Conservation (phyloP, 2,797 vertebrate genomes). For the Pyrocephalus nanus region DNA sequence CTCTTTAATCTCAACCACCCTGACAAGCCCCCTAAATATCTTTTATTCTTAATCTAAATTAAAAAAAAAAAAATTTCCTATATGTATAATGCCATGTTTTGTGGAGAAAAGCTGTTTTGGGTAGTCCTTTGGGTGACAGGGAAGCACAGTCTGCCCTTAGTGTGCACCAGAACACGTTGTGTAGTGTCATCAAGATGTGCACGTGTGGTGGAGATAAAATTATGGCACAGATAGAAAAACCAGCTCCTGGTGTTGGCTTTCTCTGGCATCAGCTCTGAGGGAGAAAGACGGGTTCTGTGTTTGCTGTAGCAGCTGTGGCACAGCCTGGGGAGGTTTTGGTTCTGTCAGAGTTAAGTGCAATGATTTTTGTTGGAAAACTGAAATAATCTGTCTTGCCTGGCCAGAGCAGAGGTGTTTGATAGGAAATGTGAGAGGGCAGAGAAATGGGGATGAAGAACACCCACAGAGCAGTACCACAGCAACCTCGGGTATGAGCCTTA, state of each 20-base stretch:
- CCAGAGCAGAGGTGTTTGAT: not conserved
- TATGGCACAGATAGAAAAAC: not conserved
- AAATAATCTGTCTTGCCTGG: not conserved
- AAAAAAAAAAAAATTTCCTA: too few species aligned
- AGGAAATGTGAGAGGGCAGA: not conserved
- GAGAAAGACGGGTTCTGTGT: not conserved
- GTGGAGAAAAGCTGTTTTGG: not conserved
- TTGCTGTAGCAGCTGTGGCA: fast-evolving
- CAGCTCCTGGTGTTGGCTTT: not conserved
- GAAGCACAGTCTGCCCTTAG: fast-evolving
- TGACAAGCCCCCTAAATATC: too few species aligned
- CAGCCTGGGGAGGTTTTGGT: not conserved
- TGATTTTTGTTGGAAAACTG: not conserved
- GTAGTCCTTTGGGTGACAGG: not conserved
- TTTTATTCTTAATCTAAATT: not conserved
- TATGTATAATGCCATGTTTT: not conserved
- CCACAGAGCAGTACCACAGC: not conserved
- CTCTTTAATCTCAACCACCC: too few species aligned
- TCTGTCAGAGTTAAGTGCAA: not conserved
- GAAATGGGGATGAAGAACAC: not conserved
- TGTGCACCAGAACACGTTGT: fast-evolving
- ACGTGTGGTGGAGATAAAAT: fast-evolving
- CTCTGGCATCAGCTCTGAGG: fast-evolving
- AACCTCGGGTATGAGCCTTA: not conserved
- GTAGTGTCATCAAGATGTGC: fast-evolving